phyloP scores from a whole-genome alignment of 1,140 invertebrate species.

The Monomorium pharaonis region DNA sequence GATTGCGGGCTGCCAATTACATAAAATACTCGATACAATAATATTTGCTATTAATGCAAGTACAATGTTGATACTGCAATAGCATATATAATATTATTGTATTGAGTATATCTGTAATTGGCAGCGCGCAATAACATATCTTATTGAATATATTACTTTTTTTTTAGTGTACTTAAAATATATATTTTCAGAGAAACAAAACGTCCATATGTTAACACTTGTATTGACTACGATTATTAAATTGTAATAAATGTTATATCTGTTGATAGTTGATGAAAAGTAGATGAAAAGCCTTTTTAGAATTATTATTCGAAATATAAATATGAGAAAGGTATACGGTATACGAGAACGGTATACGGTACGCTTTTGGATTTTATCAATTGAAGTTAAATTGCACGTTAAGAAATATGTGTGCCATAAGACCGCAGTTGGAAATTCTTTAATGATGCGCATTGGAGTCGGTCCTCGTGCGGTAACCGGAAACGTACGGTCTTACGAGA shows the following conservation, averaged over 20 bases:
- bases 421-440: conserved; percentile 49
- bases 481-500: conserved; percentile 37
- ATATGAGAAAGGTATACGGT: background rate
- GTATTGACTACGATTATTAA: no score
- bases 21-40: no score
- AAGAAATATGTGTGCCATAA: conserved; percentile 49
- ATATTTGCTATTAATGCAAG: no score
- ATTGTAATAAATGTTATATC: background rate
- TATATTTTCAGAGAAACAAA: background rate
- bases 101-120: no score
- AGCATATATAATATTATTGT: no score
- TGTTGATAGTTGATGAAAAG: no score
- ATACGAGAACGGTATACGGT: no score
- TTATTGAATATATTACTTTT: no score
- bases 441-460: conserved; percentile 46
- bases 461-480: conserved; percentile 41
- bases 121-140: no score
- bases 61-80: no score
- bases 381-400: conserved; percentile 47
- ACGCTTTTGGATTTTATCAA: conserved; percentile 34
- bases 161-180: no score
- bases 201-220: background rate
- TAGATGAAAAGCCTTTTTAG: background rate
- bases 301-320: background rate
- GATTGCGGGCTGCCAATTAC: no score